A percentile compares a stretch with the other conserved stretches of the same genome.
These are phyloP conservation scores for Drosophila tripunctata DNA, from an alignment of 2,888 invertebrate genomes.

Conservation along the genomic window DNA sequence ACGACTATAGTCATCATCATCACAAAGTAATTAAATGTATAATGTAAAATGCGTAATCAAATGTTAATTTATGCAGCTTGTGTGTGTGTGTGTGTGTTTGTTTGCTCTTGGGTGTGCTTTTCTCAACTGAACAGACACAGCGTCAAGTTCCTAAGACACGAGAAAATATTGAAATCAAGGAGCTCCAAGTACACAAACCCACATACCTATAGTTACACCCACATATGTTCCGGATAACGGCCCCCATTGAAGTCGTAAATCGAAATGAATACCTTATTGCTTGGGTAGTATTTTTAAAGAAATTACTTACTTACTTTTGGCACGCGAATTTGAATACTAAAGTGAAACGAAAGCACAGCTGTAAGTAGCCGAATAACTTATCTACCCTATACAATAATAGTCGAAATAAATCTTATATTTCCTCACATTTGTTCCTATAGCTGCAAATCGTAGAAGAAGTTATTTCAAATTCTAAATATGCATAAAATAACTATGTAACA, in stretches of 20 bases:
- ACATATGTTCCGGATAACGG: not conserved
- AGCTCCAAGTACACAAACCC: not conserved
- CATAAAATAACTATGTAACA: not conserved
- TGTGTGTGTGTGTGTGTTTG: not conserved
- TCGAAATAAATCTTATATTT: too few species aligned
- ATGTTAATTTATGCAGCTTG: conserved; percentile 19
- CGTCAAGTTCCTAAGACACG: not conserved
- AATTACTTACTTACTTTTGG: not conserved
- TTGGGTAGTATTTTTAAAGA: not conserved
- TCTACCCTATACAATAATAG: not conserved
- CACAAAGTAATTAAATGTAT: conserved; percentile 16
- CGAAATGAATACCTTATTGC: not conserved
- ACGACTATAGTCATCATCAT: not conserved
- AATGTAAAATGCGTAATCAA: conserved; percentile 17
- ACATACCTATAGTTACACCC: not conserved
- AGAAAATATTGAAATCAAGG: not conserved
- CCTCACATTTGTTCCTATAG: too few species aligned
- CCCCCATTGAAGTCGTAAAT: not conserved
- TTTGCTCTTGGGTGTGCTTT: conserved; percentile 2
- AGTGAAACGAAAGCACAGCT: too few species aligned
- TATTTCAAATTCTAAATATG: not conserved
- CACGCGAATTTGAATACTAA: not conserved
- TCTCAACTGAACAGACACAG: conserved; percentile 3
- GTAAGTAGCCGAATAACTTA: not conserved
- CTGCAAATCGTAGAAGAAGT: not conserved